phyloP scores from a whole-genome alignment of 2,888 invertebrate species.

The Dicranocentrus wangi region DNA sequence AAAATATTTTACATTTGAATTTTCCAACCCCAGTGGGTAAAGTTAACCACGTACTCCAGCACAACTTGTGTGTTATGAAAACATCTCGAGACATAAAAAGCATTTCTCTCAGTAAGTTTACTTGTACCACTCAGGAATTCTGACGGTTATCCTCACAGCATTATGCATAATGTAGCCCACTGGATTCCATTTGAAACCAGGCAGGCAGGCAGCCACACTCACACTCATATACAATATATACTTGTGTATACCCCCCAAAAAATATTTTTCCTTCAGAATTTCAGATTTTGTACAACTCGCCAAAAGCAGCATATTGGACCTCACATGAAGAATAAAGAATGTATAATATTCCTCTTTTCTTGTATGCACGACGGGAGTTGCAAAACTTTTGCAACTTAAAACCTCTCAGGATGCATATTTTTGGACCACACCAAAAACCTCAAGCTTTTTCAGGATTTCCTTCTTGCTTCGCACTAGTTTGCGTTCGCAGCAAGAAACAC shows the following conservation, averaged over 20 bases:
- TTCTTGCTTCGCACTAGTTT: neutral
- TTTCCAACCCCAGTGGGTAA: constrained; percentile 22
- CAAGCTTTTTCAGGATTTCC: constrained; percentile 31
- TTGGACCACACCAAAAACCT: constrained; percentile 38
- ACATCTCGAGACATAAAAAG: constrained; percentile 23
- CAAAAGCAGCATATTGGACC: neutral
- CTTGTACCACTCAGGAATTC: constrained; percentile 41
- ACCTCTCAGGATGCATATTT: constrained; percentile 52
- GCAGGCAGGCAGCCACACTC: neutral
- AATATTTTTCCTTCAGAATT: constrained; percentile 22
- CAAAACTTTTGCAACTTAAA: constrained; percentile 54
- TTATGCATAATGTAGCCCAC: constrained; percentile 59
- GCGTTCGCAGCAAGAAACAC: no score
- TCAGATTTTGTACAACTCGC: constrained; percentile 23
- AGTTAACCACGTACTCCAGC: constrained; percentile 32
- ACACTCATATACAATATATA: constrained; percentile 1
- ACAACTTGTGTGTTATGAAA: constrained; percentile 20
- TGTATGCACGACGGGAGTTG: constrained; percentile 50
- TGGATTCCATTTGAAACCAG: constrained; percentile 55
- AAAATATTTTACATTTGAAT: constrained; percentile 49
- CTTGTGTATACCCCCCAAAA: neutral
- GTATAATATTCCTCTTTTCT: constrained; percentile 13
- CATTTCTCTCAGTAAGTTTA: constrained; percentile 19
- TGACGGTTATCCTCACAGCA: constrained; percentile 44
- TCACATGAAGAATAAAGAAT: constrained; percentile 24